These are phyloP conservation scores for Heterochromis multidens DNA, from an alignment of 2,113 vertebrate species.

Conservation along the genomic window DNA sequence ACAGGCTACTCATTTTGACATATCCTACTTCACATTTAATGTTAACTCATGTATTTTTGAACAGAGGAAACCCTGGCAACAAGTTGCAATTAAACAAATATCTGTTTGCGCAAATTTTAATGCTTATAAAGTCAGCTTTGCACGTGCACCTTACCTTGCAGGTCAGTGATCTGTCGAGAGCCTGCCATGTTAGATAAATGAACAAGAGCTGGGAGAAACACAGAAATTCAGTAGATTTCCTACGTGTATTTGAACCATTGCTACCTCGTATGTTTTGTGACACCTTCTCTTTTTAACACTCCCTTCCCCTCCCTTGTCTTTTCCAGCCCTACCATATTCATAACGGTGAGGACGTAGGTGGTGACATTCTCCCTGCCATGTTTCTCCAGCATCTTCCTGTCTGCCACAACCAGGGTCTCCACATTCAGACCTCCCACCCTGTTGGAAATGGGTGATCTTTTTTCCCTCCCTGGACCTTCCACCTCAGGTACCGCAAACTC, in stretches of 20 bases:
- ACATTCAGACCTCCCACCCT: conserved; percentile 86
- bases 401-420: conserved; percentile 96
- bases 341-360: conserved; percentile 94
- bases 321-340: conserved; percentile 90
- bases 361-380: conserved; percentile 93
- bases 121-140: not conserved
- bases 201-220: not conserved
- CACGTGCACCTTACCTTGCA: not conserved
- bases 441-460: conserved; percentile 84
- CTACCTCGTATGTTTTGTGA: not conserved
- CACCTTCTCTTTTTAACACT: not conserved
- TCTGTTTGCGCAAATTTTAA: not conserved
- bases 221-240: not conserved
- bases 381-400: conserved; percentile 95
- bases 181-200: not conserved
- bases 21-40: not conserved
- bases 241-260: fast-evolving
- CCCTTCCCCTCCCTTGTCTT: not conserved
- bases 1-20: not conserved
- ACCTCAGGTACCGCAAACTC: conserved; percentile 75
- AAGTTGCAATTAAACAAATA: not conserved
- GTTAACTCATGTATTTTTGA: not conserved
- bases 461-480: conserved; percentile 73
- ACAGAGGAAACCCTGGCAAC: not conserved
- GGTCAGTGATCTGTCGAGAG: not conserved